Base-by-base conservation (phyloP, 2,113 vertebrate genomes). In the Glaucidium brasilianum region DNA sequence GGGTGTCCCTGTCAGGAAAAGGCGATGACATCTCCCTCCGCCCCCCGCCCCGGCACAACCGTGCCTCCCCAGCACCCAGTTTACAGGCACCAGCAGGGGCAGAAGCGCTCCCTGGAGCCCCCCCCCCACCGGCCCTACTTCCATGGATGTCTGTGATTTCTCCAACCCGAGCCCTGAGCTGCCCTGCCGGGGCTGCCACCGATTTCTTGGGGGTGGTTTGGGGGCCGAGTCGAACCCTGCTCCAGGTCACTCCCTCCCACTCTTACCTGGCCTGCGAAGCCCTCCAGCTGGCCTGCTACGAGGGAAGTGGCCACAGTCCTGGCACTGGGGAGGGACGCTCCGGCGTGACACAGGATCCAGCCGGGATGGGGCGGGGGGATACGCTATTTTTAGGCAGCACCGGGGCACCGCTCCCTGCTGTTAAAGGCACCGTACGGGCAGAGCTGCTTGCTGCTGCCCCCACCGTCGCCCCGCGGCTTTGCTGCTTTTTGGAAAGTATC, bases 321-420 rank as follows among this genome's bases (percentile, higher is more conserved):
- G 9, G 76, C 49, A 29, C 30, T 8, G 60, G 41, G 52, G 49
- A 55, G 80, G 34, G 59, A 64, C 71, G n/a, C 50, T 11, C 25
- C 20, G 21, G 23, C 22, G 10, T 11, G 60, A 62, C 88, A 13
- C 52, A 29, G 59, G 35, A 95, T 67, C 35, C 76, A 53, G 69
- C 22, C 12, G 85, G 56, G 81, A 67, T 25, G 0, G 3, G 56
- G 53, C 16, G 3, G 20, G 26, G 49, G 56, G 45, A 64, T 21
- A 7, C 39, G 3, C 92, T 98, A 98, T 98, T 98, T 98, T 98
- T 98, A 98, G 98, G 79, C 43, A 30, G 47, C 67, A 60, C 64
- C 6, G 5, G 34, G 69, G 52, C 87, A 12, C 7, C 0, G 41
- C 64, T 95, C 75, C 74, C 75, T 6, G 47, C 69, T 95, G 93